Evolutionary conservation across 2,797 vertebrate genomes (phyloP).

Genomic region (Crocodylus rhombifer): DNA sequence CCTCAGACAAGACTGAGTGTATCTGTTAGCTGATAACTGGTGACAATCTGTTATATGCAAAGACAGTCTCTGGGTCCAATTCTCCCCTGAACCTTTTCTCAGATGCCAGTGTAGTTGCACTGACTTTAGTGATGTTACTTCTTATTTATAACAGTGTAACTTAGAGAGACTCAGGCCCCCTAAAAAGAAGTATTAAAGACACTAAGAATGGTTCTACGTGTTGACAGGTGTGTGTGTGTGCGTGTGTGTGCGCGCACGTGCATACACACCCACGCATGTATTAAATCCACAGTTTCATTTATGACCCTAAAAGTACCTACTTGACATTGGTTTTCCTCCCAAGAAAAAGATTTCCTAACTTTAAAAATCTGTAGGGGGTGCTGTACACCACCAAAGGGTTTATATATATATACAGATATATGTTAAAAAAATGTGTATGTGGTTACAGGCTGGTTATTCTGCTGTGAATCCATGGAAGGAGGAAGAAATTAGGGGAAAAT

Average conservation of each 20-base stretch:
- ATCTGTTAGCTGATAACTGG: not conserved
- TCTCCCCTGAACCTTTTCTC: not conserved
- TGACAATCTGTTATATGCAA: not conserved
- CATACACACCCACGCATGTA: not conserved
- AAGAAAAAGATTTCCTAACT: not conserved
- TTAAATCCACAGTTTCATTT: not conserved
- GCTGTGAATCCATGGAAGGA: not conserved
- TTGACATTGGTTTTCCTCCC: not conserved
- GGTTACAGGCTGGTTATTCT: not conserved
- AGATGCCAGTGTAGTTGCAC: not conserved
- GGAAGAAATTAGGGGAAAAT: not conserved
- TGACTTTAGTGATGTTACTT: not conserved
- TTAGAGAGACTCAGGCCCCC: not conserved
- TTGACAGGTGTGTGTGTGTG: too few species aligned
- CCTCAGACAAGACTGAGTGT: not conserved
- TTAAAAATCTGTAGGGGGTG: not conserved
- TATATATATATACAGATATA: not conserved
- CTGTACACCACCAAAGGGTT: not conserved
- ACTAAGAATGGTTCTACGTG: not conserved
- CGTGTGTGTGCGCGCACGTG: too few species aligned
- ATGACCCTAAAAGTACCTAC: not conserved
- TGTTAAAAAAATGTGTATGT: too few species aligned
- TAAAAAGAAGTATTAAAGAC: not conserved
- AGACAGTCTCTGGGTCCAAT: not conserved
- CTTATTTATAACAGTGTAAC: not conserved